Conservation (phyloP, 2,888 invertebrate species). For the Troides helena region DNA sequence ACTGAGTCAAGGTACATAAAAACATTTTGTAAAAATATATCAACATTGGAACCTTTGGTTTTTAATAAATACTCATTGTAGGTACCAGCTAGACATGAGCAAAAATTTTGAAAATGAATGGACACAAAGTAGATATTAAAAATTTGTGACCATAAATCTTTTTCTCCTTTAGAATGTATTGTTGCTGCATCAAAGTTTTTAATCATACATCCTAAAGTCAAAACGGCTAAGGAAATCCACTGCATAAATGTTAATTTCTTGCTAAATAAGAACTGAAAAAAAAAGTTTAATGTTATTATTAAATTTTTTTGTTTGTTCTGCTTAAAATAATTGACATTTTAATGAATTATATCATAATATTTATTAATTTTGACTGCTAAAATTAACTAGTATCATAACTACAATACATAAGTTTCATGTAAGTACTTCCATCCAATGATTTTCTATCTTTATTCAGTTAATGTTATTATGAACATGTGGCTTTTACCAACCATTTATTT, state of each 20-base stretch:
- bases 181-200: constrained; percentile 86
- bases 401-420: no score
- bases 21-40: constrained; percentile 95
- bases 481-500: no score
- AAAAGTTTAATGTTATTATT: no score
- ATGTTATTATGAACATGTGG: no score
- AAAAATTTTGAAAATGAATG: constrained; percentile 89
- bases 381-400: no score
- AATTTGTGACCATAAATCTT: constrained; percentile 60
- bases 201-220: constrained; percentile 94
- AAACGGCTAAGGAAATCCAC: constrained; percentile 92
- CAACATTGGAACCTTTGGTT: constrained; percentile 89
- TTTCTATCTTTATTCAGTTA: no score
- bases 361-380: no score
- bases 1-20: constrained; percentile 98
- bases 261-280: constrained; percentile 89
- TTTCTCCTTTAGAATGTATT: constrained; percentile 49
- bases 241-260: constrained; percentile 89
- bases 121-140: constrained; percentile 82
- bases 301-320: no score
- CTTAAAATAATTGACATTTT: no score
- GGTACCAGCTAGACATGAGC: constrained; percentile 96
- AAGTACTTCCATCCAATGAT: no score
- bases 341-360: no score
- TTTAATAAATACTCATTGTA: constrained; percentile 97